Evolutionary conservation across 2,797 vertebrate species (phyloP).

Genomic region (Threskiornis aethiopicus): DNA sequence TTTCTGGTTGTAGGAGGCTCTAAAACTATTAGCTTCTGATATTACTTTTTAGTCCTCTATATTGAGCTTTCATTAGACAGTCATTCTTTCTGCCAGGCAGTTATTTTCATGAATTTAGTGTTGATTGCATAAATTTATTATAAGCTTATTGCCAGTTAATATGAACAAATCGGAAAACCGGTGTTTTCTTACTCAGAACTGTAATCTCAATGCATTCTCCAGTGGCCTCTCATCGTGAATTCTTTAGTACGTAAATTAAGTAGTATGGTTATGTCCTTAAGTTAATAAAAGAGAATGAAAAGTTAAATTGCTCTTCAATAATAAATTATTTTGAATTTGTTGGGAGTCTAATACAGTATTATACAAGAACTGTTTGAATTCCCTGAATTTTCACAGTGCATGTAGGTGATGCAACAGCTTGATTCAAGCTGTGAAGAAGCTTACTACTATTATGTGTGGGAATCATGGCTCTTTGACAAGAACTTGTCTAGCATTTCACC

Average conservation of each 20-base stretch:
- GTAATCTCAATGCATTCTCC: background rate
- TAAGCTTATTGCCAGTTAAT: background rate
- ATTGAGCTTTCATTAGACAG: background rate
- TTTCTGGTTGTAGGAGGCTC: background rate
- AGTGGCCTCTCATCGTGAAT: background rate
- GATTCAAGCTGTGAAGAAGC: background rate
- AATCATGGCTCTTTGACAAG: background rate
- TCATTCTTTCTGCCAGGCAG: background rate
- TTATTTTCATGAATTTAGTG: background rate
- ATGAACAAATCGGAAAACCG: background rate
- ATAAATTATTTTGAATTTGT: background rate
- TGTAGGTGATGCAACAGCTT: background rate
- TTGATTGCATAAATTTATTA: background rate
- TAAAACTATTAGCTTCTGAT: background rate
- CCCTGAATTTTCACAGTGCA: background rate
- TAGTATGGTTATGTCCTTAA: background rate
- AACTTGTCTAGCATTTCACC: background rate
- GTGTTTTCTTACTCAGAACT: background rate
- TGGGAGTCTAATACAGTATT: background rate
- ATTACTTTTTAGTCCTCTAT: background rate
- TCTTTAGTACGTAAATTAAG: background rate
- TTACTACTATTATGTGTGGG: fast-evolving
- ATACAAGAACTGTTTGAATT: background rate
- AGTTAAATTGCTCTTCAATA: background rate
- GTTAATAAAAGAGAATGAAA: background rate